Evolutionary conservation across 2,797 vertebrate genomes (phyloP), one percentile per base, ranked within the genome.

Genomic region (Cossypha dichroa): DNA sequence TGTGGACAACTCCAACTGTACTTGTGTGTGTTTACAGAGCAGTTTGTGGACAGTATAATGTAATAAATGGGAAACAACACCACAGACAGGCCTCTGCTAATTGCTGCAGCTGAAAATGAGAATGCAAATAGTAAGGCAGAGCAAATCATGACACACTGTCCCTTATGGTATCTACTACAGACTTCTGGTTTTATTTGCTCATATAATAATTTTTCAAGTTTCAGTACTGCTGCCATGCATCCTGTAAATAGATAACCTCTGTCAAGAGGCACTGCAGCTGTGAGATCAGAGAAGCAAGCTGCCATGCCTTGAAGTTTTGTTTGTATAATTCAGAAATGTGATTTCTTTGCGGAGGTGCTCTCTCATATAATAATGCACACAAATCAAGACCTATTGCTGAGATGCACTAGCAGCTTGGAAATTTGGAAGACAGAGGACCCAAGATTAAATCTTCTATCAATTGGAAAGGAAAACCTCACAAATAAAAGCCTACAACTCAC

Each of bases 1-100:
- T 0, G 0, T 8, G 13, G n/a, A 33, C 9, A 77, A 6, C 11
- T 88, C 72, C 26, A 69, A 22, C 38, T 60, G 13, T 21, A 34
- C 15, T 49, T 67, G 6, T 43, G 25, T 22, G 6, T 28, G 33
- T 70, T 77, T 67, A 55, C 36, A 77, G 38, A 54, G 16, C 14
- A 11, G 25, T 66, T 38, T 72, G 7, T 59, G 59, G 66, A 52
- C 9, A 48, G 4, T n/a, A 8, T 41, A 62, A 68, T 8, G 9
- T 15, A 62, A 77, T 43, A 68, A 73, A 72, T 26, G 33, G 58
- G 46, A 54, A 75, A 78, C 33, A 46, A 7, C 28, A 59, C 20
- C 21, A 85, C 51, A 63, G 52, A 29, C 33, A 68, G 66, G 21
- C 20, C 49, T 81, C 49, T 75, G 84, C 21, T 85, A 87, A 58